Percentiles rank a stretch among this genome's conserved stretches.
Evolutionary conservation across 2,113 vertebrate species (phyloP).

Genomic region (Panthera leo): DNA sequence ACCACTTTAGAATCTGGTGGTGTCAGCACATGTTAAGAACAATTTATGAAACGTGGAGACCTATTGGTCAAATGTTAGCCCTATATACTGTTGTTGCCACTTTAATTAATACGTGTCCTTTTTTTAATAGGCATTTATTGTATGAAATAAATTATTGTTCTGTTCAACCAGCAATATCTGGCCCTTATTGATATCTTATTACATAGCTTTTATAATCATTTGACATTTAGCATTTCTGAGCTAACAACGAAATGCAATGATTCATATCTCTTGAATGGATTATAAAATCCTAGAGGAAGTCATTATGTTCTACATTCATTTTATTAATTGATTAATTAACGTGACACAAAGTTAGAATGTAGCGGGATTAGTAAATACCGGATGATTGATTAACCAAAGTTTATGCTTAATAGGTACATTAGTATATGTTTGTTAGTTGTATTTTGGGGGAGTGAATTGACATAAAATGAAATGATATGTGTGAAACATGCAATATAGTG

Average conservation of each 20-base stretch:
- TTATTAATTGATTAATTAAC: slow-evolving; percentile 64
- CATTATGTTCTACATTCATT: slow-evolving; percentile 53
- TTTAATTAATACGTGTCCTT: slow-evolving; percentile 48
- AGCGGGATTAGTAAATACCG: slow-evolving; percentile 36
- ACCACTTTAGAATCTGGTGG: slow-evolving; percentile 48
- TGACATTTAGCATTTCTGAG: slow-evolving; percentile 64
- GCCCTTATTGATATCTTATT: background rate
- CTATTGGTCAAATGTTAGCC: slow-evolving; percentile 38
- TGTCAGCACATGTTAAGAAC: slow-evolving; percentile 61
- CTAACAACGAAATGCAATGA: background rate
- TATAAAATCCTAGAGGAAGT: slow-evolving; percentile 21
- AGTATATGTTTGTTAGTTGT: background rate
- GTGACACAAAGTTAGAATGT: background rate
- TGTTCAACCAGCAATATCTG: slow-evolving; percentile 27
- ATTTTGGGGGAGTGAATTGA: background rate
- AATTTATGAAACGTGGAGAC: slow-evolving; percentile 48
- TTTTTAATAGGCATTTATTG: slow-evolving; percentile 19
- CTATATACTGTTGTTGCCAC: background rate
- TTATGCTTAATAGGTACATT: background rate
- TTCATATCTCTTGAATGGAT: slow-evolving; percentile 2
- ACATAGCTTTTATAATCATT: slow-evolving; percentile 52
- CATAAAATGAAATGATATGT: background rate
- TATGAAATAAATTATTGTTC: slow-evolving; percentile 32
- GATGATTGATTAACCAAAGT: background rate
- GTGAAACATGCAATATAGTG: background rate